phyloP scores from a whole-genome alignment of 2,797 vertebrate genomes.

The Iguana delicatissima region DNA sequence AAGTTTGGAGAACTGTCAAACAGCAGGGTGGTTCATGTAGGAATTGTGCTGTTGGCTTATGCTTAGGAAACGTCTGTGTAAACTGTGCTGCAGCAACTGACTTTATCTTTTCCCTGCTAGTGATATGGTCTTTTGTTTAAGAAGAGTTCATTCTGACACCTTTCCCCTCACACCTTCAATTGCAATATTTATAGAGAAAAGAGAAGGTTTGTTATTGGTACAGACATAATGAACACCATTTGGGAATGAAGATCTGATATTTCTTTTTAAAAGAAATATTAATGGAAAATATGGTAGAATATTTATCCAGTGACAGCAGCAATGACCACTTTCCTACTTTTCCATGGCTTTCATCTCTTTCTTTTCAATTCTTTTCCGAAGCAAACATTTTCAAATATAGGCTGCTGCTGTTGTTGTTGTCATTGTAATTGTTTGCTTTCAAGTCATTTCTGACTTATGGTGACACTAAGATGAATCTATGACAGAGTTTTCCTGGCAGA shows the following conservation, averaged over 20 bases:
- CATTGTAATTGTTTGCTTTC: too few species aligned
- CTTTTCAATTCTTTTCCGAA: conserved; percentile 48
- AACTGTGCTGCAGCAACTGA: conserved; percentile 43
- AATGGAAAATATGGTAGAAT: neutral
- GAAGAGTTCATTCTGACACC: conserved; percentile 52
- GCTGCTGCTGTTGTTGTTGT: too few species aligned
- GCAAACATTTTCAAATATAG: neutral
- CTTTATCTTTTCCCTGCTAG: conserved; percentile 30
- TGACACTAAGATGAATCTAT: too few species aligned
- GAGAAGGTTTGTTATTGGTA: conserved; percentile 53
- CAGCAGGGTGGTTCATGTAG: conserved; percentile 48
- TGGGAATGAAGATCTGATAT: neutral
- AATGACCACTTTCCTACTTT: neutral
- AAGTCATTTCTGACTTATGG: too few species aligned
- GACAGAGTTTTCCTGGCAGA: too few species aligned
- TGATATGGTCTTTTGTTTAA: conserved; percentile 44
- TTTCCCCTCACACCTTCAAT: neutral
- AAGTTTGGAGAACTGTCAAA: conserved; percentile 51
- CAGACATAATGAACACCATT: neutral
- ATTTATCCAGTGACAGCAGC: neutral
- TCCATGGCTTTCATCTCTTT: conserved; percentile 59
- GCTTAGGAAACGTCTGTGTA: conserved; percentile 27
- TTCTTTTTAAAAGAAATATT: neutral
- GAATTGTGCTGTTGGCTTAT: conserved; percentile 39
- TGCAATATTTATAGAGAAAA: conserved; percentile 8